A percentile compares a stretch with the other conserved stretches of the same genome.
These are phyloP conservation scores for Cladopsammia gracilis DNA, from an alignment of 64 coral and sea anemone species.

Conservation along the genomic window DNA sequence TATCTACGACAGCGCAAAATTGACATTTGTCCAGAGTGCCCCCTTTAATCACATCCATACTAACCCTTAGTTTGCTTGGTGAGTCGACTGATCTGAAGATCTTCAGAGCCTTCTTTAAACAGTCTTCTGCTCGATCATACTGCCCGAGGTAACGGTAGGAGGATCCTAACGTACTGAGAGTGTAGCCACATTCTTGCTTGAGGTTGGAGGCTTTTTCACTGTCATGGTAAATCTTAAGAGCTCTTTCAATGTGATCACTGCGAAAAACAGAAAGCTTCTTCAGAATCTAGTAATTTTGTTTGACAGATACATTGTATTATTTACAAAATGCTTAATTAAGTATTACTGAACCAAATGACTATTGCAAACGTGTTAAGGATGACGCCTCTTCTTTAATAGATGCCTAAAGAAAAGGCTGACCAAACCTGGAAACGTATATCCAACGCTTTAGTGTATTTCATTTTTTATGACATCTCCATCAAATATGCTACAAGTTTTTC, in stretches of 20 bases:
- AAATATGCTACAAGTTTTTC: too few species aligned
- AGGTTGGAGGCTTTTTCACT: neutral
- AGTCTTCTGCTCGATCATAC: neutral
- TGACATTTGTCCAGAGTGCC: too few species aligned
- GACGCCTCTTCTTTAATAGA: too few species aligned
- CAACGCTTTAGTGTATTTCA: too few species aligned
- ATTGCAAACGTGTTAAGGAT: too few species aligned
- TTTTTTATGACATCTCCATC: too few species aligned
- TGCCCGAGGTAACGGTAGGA: neutral
- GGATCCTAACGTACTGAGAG: constrained; percentile 1
- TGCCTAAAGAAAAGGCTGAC: too few species aligned
- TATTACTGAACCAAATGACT: too few species aligned
- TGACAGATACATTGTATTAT: neutral
- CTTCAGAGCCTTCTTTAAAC: neutral
- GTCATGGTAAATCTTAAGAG: neutral
- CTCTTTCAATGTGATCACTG: neutral
- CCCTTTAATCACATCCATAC: neutral
- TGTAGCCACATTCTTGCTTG: constrained; percentile 10
- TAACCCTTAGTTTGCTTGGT: constrained; percentile 13
- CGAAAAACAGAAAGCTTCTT: neutral
- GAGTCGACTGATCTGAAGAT: neutral
- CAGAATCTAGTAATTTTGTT: neutral
- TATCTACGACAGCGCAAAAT: too few species aligned
- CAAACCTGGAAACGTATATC: too few species aligned
- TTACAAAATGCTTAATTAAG: too few species aligned